Evolutionary conservation across 2,888 invertebrate genomes (phyloP), one percentile per base, ranked within the genome.

Genomic region (Drosophila peninsularis): DNA sequence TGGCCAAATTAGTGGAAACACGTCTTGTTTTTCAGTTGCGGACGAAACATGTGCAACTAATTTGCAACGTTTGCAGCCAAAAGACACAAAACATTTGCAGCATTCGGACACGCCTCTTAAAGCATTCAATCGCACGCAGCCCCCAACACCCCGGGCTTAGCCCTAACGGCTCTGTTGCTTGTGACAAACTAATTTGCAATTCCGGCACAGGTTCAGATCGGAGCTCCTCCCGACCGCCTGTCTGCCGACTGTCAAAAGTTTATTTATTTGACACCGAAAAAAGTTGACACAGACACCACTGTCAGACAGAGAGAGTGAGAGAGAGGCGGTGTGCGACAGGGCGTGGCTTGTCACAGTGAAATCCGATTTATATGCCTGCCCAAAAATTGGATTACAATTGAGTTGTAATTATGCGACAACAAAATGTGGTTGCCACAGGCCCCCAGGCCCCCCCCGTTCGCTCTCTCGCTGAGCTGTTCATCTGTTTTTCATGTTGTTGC

Each of bases 331-430:
- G 27, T 36, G 45, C 17, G 30, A 9, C 17, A 14, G 37, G 73
- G 55, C 65, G 78, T 72, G 50, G 78, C 62, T 21, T 73, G 74
- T 77, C 77, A 77, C 71, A 77, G 70, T 61, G 66, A 80, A 83
- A 83, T 86, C 83, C 68, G 86, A 86, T 83, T 83, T 83, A 88
- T 82, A 77, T 88, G 75, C 74, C 75, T 69, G 66, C 75, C 74
- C 79, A 79, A 80, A 80, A 86, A 86, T 86, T 86, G 86, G 86
- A 86, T 86, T 86, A 86, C 89, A 89, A 86, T 89, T 86, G 86
- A 87, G 88, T 85, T 86, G 86, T 86, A 86, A 86, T 86, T 86
- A 86, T 88, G 86, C 89, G 78, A 85, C 76, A 87, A 87, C 87
- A 83, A 82, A 83, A 80, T 64, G 69, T 56, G 66, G 45, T 65